Conservation (phyloP, 2,888 invertebrate species). For the Xylophagus ater region DNA sequence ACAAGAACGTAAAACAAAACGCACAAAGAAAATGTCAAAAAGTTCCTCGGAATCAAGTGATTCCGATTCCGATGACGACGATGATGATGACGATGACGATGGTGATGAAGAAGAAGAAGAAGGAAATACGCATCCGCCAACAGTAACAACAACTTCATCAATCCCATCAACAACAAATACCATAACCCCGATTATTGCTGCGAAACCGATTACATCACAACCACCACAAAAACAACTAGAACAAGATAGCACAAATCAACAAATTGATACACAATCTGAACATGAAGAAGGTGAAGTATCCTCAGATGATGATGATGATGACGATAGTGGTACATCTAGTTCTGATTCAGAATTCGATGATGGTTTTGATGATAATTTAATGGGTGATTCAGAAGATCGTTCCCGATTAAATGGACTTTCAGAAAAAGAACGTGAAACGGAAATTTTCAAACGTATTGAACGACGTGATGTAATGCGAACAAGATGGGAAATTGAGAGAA, state of each 20-base stretch:
- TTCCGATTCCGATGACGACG: constrained; percentile 34
- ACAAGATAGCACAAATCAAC: too few species aligned
- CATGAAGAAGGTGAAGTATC: constrained; percentile 86
- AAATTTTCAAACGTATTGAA: constrained; percentile 93
- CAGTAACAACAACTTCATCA: constrained; percentile 31
- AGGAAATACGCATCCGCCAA: constrained; percentile 25
- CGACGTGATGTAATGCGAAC: constrained; percentile 88
- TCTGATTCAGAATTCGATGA: constrained; percentile 86
- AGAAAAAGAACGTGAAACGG: constrained; percentile 94
- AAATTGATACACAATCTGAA: constrained; percentile 49
- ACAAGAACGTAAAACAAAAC: constrained; percentile 39
- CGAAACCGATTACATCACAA: constrained; percentile 24
- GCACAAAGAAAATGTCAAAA: constrained; percentile 30
- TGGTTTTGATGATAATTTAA: constrained; percentile 92
- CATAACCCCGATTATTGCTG: constrained; percentile 39
- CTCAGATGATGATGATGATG: constrained; percentile 44
- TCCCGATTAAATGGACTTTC: constrained; percentile 83
- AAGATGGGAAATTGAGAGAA: constrained; percentile 91
- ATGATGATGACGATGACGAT: constrained; percentile 31
- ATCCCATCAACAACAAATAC: constrained; percentile 34
- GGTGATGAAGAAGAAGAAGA: constrained; percentile 31
- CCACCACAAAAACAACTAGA: constrained; percentile 27
- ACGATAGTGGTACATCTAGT: constrained; percentile 45
- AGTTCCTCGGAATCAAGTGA: constrained; percentile 27
- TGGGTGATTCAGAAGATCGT: constrained; percentile 94